Conservation (phyloP, 1,140 invertebrate species). For the Diorhabda sublineata region DNA sequence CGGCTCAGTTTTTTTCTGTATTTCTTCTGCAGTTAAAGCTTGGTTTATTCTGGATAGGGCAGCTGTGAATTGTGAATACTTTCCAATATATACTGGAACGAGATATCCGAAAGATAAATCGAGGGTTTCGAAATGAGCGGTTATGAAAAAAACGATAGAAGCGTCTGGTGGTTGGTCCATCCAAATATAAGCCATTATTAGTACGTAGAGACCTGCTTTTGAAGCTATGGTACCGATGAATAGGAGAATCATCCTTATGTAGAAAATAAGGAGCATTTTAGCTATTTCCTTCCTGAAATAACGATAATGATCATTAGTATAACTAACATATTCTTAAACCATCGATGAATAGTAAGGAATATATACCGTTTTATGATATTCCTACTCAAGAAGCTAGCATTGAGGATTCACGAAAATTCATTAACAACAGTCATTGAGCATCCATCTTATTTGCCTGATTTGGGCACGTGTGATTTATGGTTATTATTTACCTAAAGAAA, state of each 20-base stretch:
- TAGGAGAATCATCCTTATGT: slow-evolving; percentile 29
- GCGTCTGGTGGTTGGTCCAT: slow-evolving; percentile 64
- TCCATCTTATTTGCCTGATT: no score
- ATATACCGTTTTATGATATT: no score
- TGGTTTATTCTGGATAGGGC: slow-evolving; percentile 29
- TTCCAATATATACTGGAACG: slow-evolving; percentile 64
- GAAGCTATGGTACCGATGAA: slow-evolving; percentile 58
- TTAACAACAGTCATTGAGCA: no score
- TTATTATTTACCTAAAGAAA: no score
- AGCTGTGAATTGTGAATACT: slow-evolving; percentile 50
- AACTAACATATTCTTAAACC: no score
- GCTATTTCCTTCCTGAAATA: slow-evolving; percentile 36
- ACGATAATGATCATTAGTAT: no score
- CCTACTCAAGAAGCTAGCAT: no score
- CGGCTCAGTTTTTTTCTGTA: slow-evolving; percentile 18
- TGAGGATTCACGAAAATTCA: no score
- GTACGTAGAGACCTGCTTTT: slow-evolving; percentile 49
- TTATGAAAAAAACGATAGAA: slow-evolving; percentile 71
- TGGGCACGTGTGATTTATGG: no score
- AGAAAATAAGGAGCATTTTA: slow-evolving; percentile 30
- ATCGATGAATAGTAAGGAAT: no score
- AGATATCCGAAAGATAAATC: slow-evolving; percentile 69
- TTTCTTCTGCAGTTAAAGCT: slow-evolving; percentile 31
- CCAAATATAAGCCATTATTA: slow-evolving; percentile 70
- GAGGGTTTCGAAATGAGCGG: slow-evolving; percentile 69